phyloP scores from a whole-genome alignment of 1,140 invertebrate genomes.

The Campodea augens region DNA sequence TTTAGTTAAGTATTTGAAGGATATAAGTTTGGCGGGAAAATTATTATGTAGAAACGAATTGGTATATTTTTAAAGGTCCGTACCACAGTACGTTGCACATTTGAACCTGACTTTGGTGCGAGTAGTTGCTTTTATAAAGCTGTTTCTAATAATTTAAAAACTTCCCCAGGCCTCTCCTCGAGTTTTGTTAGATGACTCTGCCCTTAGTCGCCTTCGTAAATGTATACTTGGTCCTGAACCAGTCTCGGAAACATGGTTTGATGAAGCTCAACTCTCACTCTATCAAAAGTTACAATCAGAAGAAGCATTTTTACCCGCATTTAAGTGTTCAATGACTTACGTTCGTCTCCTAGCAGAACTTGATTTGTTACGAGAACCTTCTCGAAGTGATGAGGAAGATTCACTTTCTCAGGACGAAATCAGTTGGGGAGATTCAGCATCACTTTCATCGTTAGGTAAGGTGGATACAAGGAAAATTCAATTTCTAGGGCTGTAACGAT shows the following conservation, averaged over 20 bases:
- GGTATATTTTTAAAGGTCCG: no score
- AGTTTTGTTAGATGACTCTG: slow-evolving; percentile 40
- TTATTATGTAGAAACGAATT: no score
- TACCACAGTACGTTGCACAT: no score
- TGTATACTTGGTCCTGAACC: slow-evolving; percentile 27
- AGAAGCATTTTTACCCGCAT: slow-evolving; percentile 46
- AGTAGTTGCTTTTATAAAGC: no score
- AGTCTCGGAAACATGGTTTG: slow-evolving; percentile 57
- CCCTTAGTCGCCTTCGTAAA: slow-evolving; percentile 40
- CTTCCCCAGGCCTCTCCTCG: slow-evolving; percentile 37
- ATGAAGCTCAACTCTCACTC: slow-evolving; percentile 53
- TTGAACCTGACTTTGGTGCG: no score
- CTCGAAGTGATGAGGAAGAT: slow-evolving; percentile 33
- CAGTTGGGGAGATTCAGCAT: slow-evolving; percentile 20
- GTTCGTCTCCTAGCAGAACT: slow-evolving; percentile 53
- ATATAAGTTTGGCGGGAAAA: background rate
- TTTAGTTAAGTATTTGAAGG: background rate
- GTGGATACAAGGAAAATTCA: no score
- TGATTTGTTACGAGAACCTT: slow-evolving; percentile 41
- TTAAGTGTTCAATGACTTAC: slow-evolving; percentile 45
- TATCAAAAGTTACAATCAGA: slow-evolving; percentile 43
- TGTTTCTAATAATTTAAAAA: no score
- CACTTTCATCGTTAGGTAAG: slow-evolving; percentile 8
- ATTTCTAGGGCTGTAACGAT: no score
- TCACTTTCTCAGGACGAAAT: slow-evolving; percentile 30